Evolutionary conservation across 2,888 invertebrate genomes (phyloP), one percentile per base, ranked within the genome.

Genomic region (Drosophila mercatorum): DNA sequence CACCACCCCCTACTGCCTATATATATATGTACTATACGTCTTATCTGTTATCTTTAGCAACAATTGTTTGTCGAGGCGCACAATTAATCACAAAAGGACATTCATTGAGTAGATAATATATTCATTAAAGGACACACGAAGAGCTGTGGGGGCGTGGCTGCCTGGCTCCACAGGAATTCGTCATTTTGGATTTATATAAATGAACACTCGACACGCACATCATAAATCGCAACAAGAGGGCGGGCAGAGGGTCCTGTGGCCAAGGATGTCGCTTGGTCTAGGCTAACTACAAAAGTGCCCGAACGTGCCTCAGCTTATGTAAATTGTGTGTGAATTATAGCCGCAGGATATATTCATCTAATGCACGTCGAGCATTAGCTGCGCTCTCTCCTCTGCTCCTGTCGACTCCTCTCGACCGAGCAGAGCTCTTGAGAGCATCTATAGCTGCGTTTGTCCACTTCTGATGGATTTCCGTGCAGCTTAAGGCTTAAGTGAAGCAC

Each of bases 161-260:
- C n/a, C 38, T 5, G 26, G 52, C 52, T 53, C 5, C 14, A 26
- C 62, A 7, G 40, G 17, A 49, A 76, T 77, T 75, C 81, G 68
- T 89, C 89, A 89, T 87, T 89, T 81, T 40, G 85, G 77, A 87
- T 81, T 89, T 81, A 86, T 84, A 84, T 86, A 88, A 84, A 84
- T 84, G 84, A 86, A 76, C 84, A 83, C 83, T 88, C 84, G 79
- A 79, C 89, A 84, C 89, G 87, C 84, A 84, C 89, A 88, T 88
- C 84, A 86, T 88, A 84, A 84, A 84, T 88, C 89, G 76, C 78
- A 67, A 34, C 63, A 80, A 7, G 3, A 5, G 22, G n/a, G 17
- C 0, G 17, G 28, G 5, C 5, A 2, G 5, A 0, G 1, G 26
- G 5, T 10, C 5, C 10, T 34, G n/a, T 22, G 44, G 22, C 28